These are phyloP conservation scores for Agrilus mali DNA, from an alignment of 2,888 invertebrate genomes.

Conservation along the genomic window DNA sequence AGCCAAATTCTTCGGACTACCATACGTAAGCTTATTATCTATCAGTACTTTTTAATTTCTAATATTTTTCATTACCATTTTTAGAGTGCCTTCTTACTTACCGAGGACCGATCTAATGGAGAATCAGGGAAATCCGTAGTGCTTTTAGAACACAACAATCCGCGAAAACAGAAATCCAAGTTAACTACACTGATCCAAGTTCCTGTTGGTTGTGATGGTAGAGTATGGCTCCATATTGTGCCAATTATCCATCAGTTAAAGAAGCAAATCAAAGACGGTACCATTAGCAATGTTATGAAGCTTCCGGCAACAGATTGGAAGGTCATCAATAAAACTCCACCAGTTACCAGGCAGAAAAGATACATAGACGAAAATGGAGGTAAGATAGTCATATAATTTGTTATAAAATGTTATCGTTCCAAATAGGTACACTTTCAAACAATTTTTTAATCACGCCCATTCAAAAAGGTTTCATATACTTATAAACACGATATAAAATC, in stretches of 20 bases:
- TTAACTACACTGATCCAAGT: constrained; percentile 37
- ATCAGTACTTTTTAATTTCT: not conserved
- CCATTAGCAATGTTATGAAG: constrained; percentile 52
- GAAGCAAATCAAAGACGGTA: constrained; percentile 58
- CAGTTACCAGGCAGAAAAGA: constrained; percentile 11
- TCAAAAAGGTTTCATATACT: no score
- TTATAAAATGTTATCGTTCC: no score
- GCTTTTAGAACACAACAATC: constrained; percentile 40
- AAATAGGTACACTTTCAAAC: no score
- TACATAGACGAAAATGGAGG: not conserved
- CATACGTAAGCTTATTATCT: constrained; percentile 41
- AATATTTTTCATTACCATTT: constrained; percentile 13
- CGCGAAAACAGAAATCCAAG: constrained; percentile 34
- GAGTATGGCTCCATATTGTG: constrained; percentile 52
- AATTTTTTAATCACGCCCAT: no score
- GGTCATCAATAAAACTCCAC: constrained; percentile 34
- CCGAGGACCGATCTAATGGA: constrained; percentile 31
- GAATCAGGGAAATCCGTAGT: constrained; percentile 36
- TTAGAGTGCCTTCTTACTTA: constrained; percentile 41
- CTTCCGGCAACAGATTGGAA: constrained; percentile 63
- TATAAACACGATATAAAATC: no score
- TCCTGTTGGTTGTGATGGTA: constrained; percentile 65
- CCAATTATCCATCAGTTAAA: constrained; percentile 55
- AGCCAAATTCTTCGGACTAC: constrained; percentile 56
- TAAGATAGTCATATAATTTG: not conserved